Percentiles rank a stretch among this genome's conserved stretches.
These are phyloP conservation scores for Trypoxylus dichotomus DNA, from an alignment of 1,140 invertebrate genomes.

Conservation along the genomic window DNA sequence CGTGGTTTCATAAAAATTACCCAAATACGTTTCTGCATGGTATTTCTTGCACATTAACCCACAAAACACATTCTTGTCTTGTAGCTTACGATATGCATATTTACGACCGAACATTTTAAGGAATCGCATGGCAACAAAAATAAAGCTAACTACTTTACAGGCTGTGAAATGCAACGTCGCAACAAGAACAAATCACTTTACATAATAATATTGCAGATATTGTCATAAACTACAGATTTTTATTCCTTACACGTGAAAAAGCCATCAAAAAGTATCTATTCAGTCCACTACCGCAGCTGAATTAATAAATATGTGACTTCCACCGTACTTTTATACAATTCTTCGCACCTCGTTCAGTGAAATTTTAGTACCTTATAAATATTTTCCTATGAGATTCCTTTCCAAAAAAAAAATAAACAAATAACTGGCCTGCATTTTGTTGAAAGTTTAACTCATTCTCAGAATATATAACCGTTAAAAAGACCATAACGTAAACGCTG, in stretches of 20 bases:
- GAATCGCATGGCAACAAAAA: no score
- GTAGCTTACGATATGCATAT: no score
- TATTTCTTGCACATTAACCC: no score
- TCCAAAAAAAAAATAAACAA: background rate
- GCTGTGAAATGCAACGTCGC: no score
- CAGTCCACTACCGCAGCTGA: background rate
- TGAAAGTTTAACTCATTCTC: constrained; percentile 1
- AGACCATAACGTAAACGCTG: background rate
- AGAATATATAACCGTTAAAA: background rate
- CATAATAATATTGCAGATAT: no score
- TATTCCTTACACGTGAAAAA: background rate
- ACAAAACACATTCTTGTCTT: no score
- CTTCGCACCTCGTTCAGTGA: background rate
- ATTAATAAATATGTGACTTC: background rate
- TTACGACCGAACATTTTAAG: no score
- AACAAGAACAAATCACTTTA: no score
- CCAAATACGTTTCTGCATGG: no score
- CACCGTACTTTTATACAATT: constrained; percentile 8
- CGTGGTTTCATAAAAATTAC: no score
- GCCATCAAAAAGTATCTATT: background rate
- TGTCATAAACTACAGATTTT: no score
- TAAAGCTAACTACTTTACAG: no score
- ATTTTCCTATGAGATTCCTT: background rate
- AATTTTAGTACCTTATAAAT: constrained; percentile 8
- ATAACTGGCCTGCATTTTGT: background rate